phyloP scores from a whole-genome alignment of 1,140 invertebrate genomes.

The Papilio helenus region DNA sequence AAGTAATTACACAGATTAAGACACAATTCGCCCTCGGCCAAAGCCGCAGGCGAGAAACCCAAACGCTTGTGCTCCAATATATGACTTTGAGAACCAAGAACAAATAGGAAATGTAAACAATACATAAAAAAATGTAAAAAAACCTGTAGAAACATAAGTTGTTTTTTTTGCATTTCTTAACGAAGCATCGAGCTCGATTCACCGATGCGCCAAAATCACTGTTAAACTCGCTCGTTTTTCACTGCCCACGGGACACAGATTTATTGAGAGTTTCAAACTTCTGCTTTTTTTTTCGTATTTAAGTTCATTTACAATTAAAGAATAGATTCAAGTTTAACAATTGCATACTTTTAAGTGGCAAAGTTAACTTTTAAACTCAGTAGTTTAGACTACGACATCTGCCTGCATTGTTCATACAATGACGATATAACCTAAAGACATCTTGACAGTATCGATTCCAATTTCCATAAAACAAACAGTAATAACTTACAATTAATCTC shows the following conservation, averaged over 20 bases:
- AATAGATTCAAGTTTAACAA: neutral
- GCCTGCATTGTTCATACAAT: no score
- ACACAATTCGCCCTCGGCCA: neutral
- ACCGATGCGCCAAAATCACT: neutral
- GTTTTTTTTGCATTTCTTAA: neutral
- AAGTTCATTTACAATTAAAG: neutral
- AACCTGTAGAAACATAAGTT: neutral
- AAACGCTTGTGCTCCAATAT: neutral
- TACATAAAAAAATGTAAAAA: neutral
- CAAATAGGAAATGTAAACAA: neutral
- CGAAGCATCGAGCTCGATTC: neutral
- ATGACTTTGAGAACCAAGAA: neutral
- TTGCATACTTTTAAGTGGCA: neutral
- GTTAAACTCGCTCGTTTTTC: neutral
- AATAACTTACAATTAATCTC: constrained; percentile 85
- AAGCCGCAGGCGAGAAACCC: neutral
- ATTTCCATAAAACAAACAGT: no score
- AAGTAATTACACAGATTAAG: neutral
- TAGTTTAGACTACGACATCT: neutral
- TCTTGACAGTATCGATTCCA: no score
- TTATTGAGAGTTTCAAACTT: neutral
- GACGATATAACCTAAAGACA: no score
- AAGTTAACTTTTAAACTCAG: neutral
- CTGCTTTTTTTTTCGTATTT: neutral
- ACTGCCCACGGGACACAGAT: neutral